Percentiles rank a stretch among this genome's conserved stretches.
These are phyloP conservation scores for Agrochola lota DNA, from an alignment of 2,888 invertebrate species.

Conservation along the genomic window DNA sequence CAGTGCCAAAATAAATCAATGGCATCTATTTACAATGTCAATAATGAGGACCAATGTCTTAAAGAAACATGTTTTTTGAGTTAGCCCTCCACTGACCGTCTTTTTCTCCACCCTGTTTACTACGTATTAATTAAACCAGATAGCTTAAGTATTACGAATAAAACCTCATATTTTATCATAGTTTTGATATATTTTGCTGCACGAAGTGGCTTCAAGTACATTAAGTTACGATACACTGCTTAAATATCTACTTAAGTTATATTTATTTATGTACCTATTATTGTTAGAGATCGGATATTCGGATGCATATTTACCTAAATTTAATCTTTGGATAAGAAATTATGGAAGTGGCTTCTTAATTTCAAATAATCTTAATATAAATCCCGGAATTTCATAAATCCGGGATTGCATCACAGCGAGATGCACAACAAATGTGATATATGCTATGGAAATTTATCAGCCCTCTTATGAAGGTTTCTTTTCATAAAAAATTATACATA, in stretches of 20 bases:
- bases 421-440: no score
- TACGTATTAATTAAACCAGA: background rate
- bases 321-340: no score
- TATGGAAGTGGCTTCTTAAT: no score
- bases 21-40: background rate
- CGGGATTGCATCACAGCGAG: no score
- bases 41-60: background rate
- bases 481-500: no score
- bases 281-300: background rate
- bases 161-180: slow-evolving; percentile 50
- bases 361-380: no score
- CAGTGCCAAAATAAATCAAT: slow-evolving; percentile 4
- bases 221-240: slow-evolving; percentile 16
- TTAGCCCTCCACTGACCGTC: background rate
- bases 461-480: no score
- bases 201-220: slow-evolving; percentile 30
- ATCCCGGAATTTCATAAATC: no score
- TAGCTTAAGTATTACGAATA: slow-evolving; percentile 52
- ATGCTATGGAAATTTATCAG: no score
- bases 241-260: slow-evolving; percentile 20
- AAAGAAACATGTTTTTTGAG: background rate
- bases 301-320: no score
- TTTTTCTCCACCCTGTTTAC: background rate
- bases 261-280: slow-evolving; percentile 23
- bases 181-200: slow-evolving; percentile 41